Percentiles rank a stretch among this genome's conserved stretches.
Evolutionary conservation across 1,140 invertebrate species (phyloP).

Genomic region (Pteromalus puparum): DNA sequence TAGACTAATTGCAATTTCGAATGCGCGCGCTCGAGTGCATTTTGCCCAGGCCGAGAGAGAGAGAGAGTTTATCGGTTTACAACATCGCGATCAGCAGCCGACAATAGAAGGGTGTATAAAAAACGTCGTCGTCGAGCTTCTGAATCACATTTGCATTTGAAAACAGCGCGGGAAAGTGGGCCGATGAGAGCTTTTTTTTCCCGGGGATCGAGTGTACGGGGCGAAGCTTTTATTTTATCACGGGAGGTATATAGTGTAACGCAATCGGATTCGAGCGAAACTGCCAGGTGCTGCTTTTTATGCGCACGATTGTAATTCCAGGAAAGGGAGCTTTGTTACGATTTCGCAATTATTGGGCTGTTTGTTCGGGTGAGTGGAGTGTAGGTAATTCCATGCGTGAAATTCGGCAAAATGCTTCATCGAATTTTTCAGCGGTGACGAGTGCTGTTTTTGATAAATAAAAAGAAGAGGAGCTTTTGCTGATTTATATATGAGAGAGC

Average conservation of each 20-base stretch:
- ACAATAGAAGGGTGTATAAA: constrained; percentile 20
- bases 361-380: not conserved
- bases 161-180: constrained; percentile 4
- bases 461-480: no score
- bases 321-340: not conserved
- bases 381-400: not conserved
- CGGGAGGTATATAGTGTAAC: not conserved
- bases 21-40: constrained; percentile 45
- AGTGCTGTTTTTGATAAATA: no score
- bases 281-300: not conserved
- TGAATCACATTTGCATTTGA: constrained; percentile 21
- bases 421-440: not conserved
- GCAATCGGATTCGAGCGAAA: not conserved
- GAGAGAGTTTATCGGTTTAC: constrained; percentile 49
- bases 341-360: not conserved
- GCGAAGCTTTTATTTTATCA: no score
- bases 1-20: constrained; percentile 53
- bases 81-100: constrained; percentile 32
- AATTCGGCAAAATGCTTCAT: not conserved
- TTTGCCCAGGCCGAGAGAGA: not conserved
- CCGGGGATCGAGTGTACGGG: no score
- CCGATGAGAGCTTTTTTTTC: not conserved
- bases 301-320: not conserved
- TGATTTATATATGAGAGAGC: no score
- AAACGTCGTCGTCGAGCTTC: constrained; percentile 1